Base-by-base conservation (phyloP, 2,797 vertebrate species). In the Syndactyla subalaris region DNA sequence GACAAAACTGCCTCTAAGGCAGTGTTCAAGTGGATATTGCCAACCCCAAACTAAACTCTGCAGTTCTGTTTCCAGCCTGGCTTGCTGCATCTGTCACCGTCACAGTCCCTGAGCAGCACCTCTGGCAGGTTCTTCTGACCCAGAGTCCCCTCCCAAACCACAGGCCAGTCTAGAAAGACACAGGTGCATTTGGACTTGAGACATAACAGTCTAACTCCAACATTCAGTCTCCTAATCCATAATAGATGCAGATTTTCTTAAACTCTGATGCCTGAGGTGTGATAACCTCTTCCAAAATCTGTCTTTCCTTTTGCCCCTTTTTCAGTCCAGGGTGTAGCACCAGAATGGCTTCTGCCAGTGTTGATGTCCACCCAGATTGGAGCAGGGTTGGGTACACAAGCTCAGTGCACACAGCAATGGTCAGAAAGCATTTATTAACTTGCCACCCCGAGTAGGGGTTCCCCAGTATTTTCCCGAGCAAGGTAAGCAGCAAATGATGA, bases 61-160 rank as follows among this genome's bases (percentile, higher is more conserved):
- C 11, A n/a, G 7, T 76, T 75, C 59, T 46, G 32, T 48, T 80
- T 55, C 68, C 73, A 75, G 38, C 26, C 26, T 12, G 11, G 23
- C 2, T 4, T 5, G 0, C 20, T 12, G 1, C 3, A 1, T 14
- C 41, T 2, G 0, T 6, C 5, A 3, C 12, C 2, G 2, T 29
- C 70, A 32, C 38, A 32, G 59, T 17, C n/a, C 32, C 66, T 5
- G 19, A 67, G 34, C 52, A 34, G 66, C 58, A 12, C 7, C 45
- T 63, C 45, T 23, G 16, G 29, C 2, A 22, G 13, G 52, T 27
- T 23, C 46, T 51, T 45, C 58, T 32, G 34, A 54, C 32, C 43
- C 66, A 16, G 29, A 43, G 62, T 72, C 11, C 52, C 22, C 2
- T 65, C 8, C 14, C 1, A 8, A 62, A 36, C 15, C 3, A 1